Evolutionary conservation across 1,140 invertebrate genomes (phyloP).

Genomic region (Medauroidea extradentata): DNA sequence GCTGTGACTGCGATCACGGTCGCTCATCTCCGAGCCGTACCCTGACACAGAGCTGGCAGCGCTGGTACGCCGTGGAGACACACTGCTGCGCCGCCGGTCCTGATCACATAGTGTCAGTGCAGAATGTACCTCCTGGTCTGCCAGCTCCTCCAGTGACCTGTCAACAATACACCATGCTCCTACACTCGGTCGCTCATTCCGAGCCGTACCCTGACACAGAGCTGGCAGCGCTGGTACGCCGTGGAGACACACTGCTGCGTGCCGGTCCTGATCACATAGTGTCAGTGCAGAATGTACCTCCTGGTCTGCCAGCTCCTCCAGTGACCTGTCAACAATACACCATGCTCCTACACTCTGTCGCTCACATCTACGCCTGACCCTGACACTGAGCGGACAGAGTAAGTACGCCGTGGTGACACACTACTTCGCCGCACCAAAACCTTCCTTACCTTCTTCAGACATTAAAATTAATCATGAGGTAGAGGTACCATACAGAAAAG

Average conservation of each 20-base stretch:
- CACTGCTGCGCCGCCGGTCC: conserved; percentile 42
- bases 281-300: conserved; percentile 40
- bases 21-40: conserved; percentile 70
- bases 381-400: no score
- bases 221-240: conserved; percentile 60
- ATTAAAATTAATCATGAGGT: no score
- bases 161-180: no score
- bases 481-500: no score
- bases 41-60: conserved; percentile 69
- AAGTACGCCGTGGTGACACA: no score
- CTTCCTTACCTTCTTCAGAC: no score
- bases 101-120: conserved; percentile 45
- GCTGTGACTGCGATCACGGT: conserved; percentile 54
- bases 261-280: conserved; percentile 42
- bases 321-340: no score
- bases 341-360: no score
- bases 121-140: conserved; percentile 34
- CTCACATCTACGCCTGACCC: no score
- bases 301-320: conserved; percentile 40
- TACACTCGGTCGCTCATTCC: conserved; percentile 67
- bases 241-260: conserved; percentile 45
- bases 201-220: conserved; percentile 72
- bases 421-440: no score
- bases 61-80: conserved; percentile 50
- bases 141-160: conserved; percentile 43